Base-by-base conservation (phyloP, 2,113 vertebrate genomes). In the Bujurquina vittata region DNA sequence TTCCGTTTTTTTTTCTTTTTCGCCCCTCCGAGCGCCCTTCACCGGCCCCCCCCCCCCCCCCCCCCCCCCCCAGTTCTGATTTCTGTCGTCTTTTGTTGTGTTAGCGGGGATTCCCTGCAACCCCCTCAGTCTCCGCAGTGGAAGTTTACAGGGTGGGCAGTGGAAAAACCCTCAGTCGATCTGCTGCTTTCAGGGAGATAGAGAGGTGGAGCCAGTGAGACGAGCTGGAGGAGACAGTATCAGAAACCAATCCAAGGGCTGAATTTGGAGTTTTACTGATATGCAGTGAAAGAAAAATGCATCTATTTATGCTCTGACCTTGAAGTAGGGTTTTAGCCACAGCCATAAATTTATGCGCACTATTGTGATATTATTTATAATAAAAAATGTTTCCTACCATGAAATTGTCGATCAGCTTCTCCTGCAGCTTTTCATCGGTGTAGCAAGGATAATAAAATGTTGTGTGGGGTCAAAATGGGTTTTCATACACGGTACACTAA, bases 121-220 rank as follows among this genome's bases (percentile, higher is more conserved):
- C 62, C n/a, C n/a, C 12, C 40, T 31, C 37, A 12, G 6, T 58
- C 57, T 77, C 87, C 57, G 87, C 89, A 93, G 90, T 93, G 92
- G 94, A 93, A 92, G 88, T 94, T 94, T 92, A 93, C 91, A 83
- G 75, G 61, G 61, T 31, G 84, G 80, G 86, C 88, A 92, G 89
- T 95, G 94, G 92, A 94, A 94, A 94, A 95, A 92, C 60, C 89
- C 91, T 69, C 72, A 92, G 87, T 82, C 85, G 83, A 78, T 81
- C 81, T 7, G 46, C 60, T 33, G 62, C 79, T 81, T 67, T 75
- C 54, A 35, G 62, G 22, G 61, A 60, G 40, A 81, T 12, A 67
- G 17, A 59, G 60, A 40, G 90, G 77, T 49, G 75, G 87, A 69
- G 84, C 63, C 23, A 81, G 10, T 5, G 54, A 79, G 33, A 78